Evolutionary conservation across 2,888 invertebrate species (phyloP).

Genomic region (Hirtodrosophila histrioides): DNA sequence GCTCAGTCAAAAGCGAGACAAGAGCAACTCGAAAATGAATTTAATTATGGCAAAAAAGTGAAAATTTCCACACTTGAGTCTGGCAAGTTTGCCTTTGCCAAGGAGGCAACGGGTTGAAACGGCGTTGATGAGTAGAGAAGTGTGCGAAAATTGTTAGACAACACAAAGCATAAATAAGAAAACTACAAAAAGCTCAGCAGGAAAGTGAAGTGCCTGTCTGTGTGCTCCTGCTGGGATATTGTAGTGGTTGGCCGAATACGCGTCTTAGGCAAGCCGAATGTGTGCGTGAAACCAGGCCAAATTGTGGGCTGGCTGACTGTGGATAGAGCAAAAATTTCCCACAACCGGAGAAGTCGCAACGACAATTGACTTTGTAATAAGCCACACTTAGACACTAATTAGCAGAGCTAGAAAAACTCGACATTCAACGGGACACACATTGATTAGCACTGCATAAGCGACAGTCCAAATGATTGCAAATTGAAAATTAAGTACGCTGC

Average conservation of each 20-base stretch:
- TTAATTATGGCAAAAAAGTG: slow-evolving; percentile 82
- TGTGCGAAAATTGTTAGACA: slow-evolving; percentile 73
- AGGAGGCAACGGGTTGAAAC: slow-evolving; percentile 2
- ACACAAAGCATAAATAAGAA: slow-evolving; percentile 70
- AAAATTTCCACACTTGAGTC: slow-evolving; percentile 81
- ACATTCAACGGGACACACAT: slow-evolving; percentile 37
- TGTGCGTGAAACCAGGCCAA: slow-evolving; percentile 13
- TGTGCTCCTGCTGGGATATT: slow-evolving; percentile 16
- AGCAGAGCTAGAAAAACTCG: slow-evolving; percentile 48
- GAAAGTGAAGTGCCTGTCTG: slow-evolving; percentile 50
- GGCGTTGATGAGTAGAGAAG: slow-evolving; percentile 66
- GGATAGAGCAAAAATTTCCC: background rate
- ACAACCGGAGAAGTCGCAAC: background rate
- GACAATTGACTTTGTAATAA: slow-evolving; percentile 64
- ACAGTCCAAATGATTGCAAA: slow-evolving; percentile 72
- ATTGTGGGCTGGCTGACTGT: slow-evolving; percentile 18
- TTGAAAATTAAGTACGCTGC: slow-evolving; percentile 73
- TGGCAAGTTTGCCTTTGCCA: slow-evolving; percentile 67
- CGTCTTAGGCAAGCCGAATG: background rate
- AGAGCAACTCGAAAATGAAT: slow-evolving; percentile 74
- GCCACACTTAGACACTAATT: slow-evolving; percentile 63
- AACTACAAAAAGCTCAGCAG: slow-evolving; percentile 25
- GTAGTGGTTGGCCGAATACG: slow-evolving; percentile 25
- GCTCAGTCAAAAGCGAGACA: slow-evolving; percentile 37
- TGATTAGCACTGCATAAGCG: slow-evolving; percentile 48